Evolutionary conservation across 2,113 vertebrate genomes (phyloP).

Genomic region (Maccullochella peelii): DNA sequence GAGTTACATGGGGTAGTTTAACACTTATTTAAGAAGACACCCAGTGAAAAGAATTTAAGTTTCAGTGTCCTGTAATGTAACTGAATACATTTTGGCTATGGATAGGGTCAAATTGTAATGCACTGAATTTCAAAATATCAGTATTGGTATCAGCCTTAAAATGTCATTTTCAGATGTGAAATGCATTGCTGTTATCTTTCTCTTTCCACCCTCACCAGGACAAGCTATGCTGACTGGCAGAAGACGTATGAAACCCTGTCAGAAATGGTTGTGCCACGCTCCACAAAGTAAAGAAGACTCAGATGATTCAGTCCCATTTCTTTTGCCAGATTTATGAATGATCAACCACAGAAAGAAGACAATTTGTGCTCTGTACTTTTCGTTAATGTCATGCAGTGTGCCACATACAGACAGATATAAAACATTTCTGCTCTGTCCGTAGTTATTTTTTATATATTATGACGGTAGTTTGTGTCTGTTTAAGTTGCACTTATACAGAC

Average conservation of each 20-base stretch:
- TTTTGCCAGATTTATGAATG: background rate
- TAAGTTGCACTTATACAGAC: background rate
- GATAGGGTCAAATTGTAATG: background rate
- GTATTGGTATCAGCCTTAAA: background rate
- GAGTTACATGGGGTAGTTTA: background rate
- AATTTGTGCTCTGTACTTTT: background rate
- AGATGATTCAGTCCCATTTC: background rate
- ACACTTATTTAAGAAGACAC: background rate
- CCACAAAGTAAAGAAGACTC: slow-evolving; percentile 93
- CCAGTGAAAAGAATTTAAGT: background rate
- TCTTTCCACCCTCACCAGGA: slow-evolving; percentile 75
- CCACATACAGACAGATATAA: background rate
- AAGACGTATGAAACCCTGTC: slow-evolving; percentile 96
- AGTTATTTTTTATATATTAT: too few relatives aligned
- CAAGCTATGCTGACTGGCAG: slow-evolving; percentile 93
- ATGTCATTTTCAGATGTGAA: background rate
- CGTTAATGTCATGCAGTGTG: background rate
- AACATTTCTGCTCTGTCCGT: background rate
- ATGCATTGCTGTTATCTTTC: slow-evolving; percentile 1
- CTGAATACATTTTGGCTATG: background rate
- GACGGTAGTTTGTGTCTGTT: background rate
- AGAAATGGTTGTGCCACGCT: slow-evolving; percentile 98
- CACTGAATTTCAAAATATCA: background rate
- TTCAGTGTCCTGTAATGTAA: background rate
- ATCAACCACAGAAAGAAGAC: background rate